These are phyloP conservation scores for Lacerta agilis DNA, from an alignment of 2,797 vertebrate genomes.

Conservation along the genomic window DNA sequence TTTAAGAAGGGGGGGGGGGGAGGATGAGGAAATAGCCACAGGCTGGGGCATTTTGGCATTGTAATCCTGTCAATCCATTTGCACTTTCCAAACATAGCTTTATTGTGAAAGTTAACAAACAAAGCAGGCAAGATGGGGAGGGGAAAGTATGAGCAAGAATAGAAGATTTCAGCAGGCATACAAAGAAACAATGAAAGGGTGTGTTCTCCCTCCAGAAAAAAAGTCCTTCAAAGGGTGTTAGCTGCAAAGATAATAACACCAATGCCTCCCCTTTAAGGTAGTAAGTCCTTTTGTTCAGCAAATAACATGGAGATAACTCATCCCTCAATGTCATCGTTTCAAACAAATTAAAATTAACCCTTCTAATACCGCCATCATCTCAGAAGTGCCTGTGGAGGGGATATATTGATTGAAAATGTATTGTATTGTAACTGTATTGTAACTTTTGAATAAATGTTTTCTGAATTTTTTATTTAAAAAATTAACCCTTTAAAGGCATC, in stretches of 20 bases:
- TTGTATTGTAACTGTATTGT: too few species aligned
- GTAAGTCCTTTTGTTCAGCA: conserved; percentile 45
- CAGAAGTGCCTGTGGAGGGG: too few species aligned
- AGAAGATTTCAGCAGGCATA: conserved; percentile 48
- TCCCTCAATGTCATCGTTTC: conserved; percentile 27
- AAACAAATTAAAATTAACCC: conserved; percentile 28
- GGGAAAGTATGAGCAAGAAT: conserved; percentile 38
- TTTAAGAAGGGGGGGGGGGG: conserved; percentile 41
- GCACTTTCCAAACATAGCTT: conserved; percentile 38
- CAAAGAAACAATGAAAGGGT: conserved; percentile 63
- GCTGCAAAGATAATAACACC: conserved; percentile 59
- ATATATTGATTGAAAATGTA: too few species aligned
- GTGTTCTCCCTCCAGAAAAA: conserved; percentile 48
- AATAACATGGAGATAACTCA: conserved; percentile 48
- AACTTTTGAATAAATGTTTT: too few species aligned
- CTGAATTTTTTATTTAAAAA: not conserved
- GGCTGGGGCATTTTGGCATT: conserved; percentile 26
- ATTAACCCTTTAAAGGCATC: conserved; percentile 14
- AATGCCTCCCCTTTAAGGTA: conserved; percentile 54
- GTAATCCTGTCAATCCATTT: conserved; percentile 18
- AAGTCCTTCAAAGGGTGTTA: conserved; percentile 70
- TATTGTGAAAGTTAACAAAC: conserved; percentile 29
- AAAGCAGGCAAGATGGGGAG: not conserved
- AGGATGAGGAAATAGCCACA: conserved; percentile 46
- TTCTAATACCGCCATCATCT: too few species aligned